phyloP scores from a whole-genome alignment of 2,888 invertebrate species.

The Gymnoscelis rufifasciata region DNA sequence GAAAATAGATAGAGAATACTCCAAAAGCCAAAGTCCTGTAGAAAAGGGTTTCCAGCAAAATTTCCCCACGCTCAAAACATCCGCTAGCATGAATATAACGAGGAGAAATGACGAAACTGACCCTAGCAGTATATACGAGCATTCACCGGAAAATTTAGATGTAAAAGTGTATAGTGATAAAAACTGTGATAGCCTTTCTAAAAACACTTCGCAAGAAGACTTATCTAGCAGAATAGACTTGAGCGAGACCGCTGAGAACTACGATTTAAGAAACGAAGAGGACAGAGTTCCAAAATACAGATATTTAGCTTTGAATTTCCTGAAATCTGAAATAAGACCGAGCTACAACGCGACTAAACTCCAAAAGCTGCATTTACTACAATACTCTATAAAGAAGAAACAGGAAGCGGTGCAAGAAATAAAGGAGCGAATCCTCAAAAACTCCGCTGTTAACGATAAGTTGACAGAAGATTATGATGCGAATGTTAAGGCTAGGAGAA shows the following conservation, averaged over 20 bases:
- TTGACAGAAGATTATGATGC: constrained; percentile 42
- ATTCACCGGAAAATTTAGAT: constrained; percentile 65
- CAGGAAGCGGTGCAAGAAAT: constrained; percentile 80
- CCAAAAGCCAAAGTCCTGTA: constrained; percentile 71
- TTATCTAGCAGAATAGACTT: constrained; percentile 62
- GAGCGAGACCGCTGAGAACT: constrained; percentile 72
- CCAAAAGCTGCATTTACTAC: constrained; percentile 83
- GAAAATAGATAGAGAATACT: constrained; percentile 60
- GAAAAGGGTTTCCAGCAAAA: constrained; percentile 64
- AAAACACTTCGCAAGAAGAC: constrained; percentile 53
- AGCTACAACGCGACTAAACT: constrained; percentile 86
- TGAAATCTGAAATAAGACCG: constrained; percentile 81
- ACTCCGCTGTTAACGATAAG: constrained; percentile 59
- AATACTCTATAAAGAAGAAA: constrained; percentile 85
- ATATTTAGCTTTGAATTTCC: constrained; percentile 71
- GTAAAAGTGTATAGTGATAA: constrained; percentile 53
- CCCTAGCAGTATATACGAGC: constrained; percentile 62
- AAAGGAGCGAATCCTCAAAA: constrained; percentile 68
- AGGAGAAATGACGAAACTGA: constrained; percentile 45
- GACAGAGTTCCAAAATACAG: constrained; percentile 63
- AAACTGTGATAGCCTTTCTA: constrained; percentile 52
- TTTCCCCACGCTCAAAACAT: constrained; percentile 52
- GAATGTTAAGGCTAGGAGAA: constrained; percentile 48
- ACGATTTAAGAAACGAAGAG: constrained; percentile 61
- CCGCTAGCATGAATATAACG: constrained; percentile 57